A percentile compares a stretch with the other conserved stretches of the same genome.
Evolutionary conservation across 37 sponge, comb jelly and placozoan species (phyloP).

Genomic region (Geodia barretti): DNA sequence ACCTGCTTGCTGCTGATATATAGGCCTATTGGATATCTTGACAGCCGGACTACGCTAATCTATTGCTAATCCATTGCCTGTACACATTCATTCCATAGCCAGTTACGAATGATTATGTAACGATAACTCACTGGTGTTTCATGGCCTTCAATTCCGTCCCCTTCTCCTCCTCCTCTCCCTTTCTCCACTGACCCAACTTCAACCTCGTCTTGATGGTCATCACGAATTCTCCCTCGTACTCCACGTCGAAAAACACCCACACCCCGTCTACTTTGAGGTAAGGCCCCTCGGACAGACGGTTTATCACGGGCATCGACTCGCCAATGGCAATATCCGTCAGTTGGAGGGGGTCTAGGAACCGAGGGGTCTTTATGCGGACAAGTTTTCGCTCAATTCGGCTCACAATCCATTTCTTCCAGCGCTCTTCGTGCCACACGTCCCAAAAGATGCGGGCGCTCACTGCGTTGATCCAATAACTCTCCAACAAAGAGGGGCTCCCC

Average conservation of each 20-base stretch:
- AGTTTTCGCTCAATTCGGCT: slow-evolving; percentile 63
- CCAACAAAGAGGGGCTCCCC: not conserved
- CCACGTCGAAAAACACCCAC: slow-evolving; percentile 78
- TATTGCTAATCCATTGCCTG: not conserved
- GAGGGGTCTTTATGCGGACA: slow-evolving; percentile 71
- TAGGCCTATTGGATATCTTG: no score
- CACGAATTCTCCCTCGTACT: slow-evolving; percentile 73
- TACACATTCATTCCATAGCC: no score
- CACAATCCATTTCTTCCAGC: slow-evolving; percentile 69
- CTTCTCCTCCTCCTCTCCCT: slow-evolving; percentile 19
- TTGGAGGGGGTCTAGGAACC: slow-evolving; percentile 69
- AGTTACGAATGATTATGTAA: no score
- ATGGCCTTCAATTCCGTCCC: slow-evolving; percentile 12
- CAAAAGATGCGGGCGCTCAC: slow-evolving; percentile 71
- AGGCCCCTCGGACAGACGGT: slow-evolving; percentile 26
- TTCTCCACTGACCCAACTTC: slow-evolving; percentile 32
- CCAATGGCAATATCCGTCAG: slow-evolving; percentile 79
- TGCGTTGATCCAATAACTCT: slow-evolving; percentile 67
- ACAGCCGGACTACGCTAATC: no score
- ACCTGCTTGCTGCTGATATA: no score
- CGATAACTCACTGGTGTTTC: not conserved
- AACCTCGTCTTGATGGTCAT: slow-evolving; percentile 88
- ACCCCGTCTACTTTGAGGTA: slow-evolving; percentile 62
- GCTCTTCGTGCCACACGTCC: slow-evolving; percentile 84
- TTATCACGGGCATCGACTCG: slow-evolving; percentile 64